These are phyloP conservation scores for Hydractinia echinata DNA, from an alignment of 30 jellyfish, hydroid and myxozoan species.

Conservation along the genomic window DNA sequence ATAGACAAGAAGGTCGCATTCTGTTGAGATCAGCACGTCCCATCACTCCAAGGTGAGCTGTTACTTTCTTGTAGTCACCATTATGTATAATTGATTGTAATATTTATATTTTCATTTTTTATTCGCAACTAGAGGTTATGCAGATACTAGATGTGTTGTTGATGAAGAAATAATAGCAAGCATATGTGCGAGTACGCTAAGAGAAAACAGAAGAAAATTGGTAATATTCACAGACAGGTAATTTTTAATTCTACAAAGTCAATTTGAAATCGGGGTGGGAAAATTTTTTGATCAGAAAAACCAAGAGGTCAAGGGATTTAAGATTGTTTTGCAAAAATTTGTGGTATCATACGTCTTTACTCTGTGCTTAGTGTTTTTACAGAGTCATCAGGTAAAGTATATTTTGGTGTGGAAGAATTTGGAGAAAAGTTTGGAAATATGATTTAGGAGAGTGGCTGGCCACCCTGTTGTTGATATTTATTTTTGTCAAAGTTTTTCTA, in stretches of 20 bases:
- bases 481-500: no score
- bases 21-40: slow-evolving; percentile 57
- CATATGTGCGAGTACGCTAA: not conserved
- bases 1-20: slow-evolving; percentile 33
- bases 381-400: no score
- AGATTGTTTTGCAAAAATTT: no score
- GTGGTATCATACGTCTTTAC: no score
- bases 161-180: slow-evolving; percentile 47
- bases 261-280: no score
- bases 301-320: no score
- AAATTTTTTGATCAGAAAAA: no score
- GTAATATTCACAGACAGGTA: slow-evolving; percentile 62
- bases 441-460: no score
- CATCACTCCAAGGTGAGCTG: slow-evolving; percentile 39
- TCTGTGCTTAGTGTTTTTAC: no score
- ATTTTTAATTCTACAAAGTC: not conserved
- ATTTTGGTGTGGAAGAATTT: no score
- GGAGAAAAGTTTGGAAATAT: no score
- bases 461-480: no score
- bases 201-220: slow-evolving; percentile 41
- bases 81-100: not conserved
- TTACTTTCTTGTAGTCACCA: not conserved
- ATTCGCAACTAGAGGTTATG: slow-evolving; percentile 34
- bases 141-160: slow-evolving; percentile 58
- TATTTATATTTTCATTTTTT: not conserved